A percentile compares a stretch with the other conserved stretches of the same genome.
Conservation (phyloP, 2,797 vertebrate genomes). For the Gastrophryne carolinensis region DNA sequence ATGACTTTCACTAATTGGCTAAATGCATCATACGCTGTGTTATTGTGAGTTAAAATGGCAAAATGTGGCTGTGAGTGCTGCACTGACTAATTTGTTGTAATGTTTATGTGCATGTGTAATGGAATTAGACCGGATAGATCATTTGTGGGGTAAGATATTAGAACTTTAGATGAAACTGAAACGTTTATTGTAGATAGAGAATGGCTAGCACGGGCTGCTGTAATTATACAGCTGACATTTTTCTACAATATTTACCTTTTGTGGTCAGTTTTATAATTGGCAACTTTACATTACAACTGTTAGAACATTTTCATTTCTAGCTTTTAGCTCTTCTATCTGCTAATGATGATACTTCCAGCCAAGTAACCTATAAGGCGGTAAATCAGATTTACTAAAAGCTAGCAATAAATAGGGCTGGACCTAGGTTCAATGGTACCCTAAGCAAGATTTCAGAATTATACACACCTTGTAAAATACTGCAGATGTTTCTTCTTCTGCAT, state of each 20-base stretch:
- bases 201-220: background rate
- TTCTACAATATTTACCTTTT: background rate
- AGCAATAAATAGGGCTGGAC: background rate
- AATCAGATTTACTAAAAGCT: background rate
- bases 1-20: no score
- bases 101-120: background rate
- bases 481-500: no score
- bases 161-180: background rate
- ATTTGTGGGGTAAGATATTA: background rate
- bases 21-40: no score
- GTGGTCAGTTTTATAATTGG: background rate
- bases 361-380: background rate
- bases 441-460: no score
- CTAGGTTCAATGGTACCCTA: no score
- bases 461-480: no score
- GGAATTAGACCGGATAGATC: background rate
- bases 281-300: background rate
- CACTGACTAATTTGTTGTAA: background rate
- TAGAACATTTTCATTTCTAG: no score
- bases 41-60: no score
- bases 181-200: background rate
- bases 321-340: background rate
- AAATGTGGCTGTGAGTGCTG: no score
- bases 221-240: slow-evolving; percentile 18
- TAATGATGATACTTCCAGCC: no score